Evolutionary conservation across 2,888 invertebrate species (phyloP), one percentile per base, ranked within the genome.

Genomic region (Loripinus fragilis): DNA sequence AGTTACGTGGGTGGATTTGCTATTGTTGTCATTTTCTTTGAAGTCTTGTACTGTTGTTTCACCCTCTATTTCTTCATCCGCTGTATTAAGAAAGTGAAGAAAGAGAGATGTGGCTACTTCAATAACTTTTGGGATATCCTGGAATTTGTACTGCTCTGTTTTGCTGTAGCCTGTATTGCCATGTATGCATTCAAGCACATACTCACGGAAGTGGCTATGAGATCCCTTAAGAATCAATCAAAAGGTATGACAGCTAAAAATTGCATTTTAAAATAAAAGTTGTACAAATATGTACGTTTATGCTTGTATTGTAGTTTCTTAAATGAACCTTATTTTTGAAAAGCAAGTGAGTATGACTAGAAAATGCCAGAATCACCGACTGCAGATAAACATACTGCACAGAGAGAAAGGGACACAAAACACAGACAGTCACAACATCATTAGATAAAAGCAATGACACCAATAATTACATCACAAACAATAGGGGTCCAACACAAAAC

Each of bases 1-100:
- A 92, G 93, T 68, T 94, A 94, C 84, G 91, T 94, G n/a, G 92
- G 93, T 5, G 92, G 92, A 1, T 93, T 93, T 74, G 94, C 93
- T 0, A 82, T 93, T 38, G 83, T 94, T 45, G 91, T 94, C 48
- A 86, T 94, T 20, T 75, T 93, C 66, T 92, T 93, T 70, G 94
- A 94, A 83, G 88, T 93, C 12, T 79, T 92, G 50, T 94, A 92
- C 86, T 87, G 93, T 20, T 75, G 90, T 42, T 94, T 94, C 86
- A 91, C 93, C 5, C 68, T 94, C 65, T 94, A 93, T 89, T 94
- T 94, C 90, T 91, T 94, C 60, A 74, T 92, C 55, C 90, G 90
- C 30, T 93, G 93, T 79, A 68, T 93, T 28, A 85, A 79, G 33
- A 88, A 89, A 60, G 81, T 94, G 12, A 91, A 86, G 79, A 91